These are phyloP conservation scores for Platichthys stellatus DNA, from an alignment of 2,113 vertebrate genomes.

Conservation along the genomic window DNA sequence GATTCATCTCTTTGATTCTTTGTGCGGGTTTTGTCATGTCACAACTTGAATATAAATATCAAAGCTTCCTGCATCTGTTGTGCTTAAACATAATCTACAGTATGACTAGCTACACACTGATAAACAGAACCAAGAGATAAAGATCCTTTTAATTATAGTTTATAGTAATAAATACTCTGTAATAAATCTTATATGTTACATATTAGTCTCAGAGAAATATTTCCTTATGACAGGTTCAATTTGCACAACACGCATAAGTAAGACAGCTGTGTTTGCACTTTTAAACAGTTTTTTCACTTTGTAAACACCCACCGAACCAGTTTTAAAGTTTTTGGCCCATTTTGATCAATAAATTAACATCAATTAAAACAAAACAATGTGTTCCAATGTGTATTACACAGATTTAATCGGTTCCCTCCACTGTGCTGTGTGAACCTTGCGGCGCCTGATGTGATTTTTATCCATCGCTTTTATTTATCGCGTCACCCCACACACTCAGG, in stretches of 20 bases:
- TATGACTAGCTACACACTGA: slow-evolving; percentile 3
- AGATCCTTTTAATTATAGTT: background rate
- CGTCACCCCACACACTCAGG: background rate
- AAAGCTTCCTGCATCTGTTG: background rate
- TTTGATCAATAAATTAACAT: no score
- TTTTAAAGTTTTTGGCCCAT: no score
- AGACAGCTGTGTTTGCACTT: background rate
- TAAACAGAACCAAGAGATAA: background rate
- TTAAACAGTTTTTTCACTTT: no score
- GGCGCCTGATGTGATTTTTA: slow-evolving; percentile 17
- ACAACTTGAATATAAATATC: slow-evolving; percentile 6
- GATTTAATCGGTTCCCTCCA: slow-evolving; percentile 4
- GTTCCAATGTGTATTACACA: slow-evolving; percentile 10
- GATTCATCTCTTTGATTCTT: background rate
- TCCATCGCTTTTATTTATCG: slow-evolving; percentile 34
- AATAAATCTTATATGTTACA: no score
- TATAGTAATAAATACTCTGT: background rate
- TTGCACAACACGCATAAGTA: background rate
- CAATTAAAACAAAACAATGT: background rate
- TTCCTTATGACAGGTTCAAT: background rate
- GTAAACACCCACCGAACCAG: no score
- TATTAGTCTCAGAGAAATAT: background rate
- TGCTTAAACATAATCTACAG: background rate
- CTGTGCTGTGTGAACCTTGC: background rate
- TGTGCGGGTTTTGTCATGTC: slow-evolving; percentile 1